phyloP scores from a whole-genome alignment of 2,797 vertebrate genomes.

The Lepus oiostolus region DNA sequence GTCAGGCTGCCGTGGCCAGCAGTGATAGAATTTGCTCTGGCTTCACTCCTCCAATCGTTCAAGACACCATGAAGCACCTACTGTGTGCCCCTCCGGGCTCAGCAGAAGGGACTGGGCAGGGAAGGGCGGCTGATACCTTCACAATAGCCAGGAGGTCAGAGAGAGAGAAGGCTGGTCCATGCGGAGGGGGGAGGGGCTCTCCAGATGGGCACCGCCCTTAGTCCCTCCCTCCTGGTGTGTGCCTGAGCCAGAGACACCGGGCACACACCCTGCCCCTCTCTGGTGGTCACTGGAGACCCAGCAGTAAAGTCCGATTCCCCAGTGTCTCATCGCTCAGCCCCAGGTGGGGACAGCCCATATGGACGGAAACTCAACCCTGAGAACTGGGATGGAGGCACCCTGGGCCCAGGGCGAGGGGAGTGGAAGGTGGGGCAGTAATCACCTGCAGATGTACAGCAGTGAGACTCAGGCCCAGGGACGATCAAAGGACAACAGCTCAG shows the following conservation, averaged over 20 bases:
- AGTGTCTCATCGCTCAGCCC: accelerated
- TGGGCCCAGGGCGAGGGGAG: neutral
- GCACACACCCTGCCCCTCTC: neutral
- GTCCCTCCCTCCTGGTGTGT: neutral
- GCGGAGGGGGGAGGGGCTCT: neutral
- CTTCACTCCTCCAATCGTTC: neutral
- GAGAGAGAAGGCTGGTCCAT: neutral
- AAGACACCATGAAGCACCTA: neutral
- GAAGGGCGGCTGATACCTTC: neutral
- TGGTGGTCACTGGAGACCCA: neutral
- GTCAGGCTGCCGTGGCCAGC: neutral
- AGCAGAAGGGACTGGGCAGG: neutral
- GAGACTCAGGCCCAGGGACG: neutral
- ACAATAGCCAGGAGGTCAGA: neutral
- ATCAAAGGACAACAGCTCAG: neutral
- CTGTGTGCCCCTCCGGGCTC: accelerated
- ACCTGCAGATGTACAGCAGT: accelerated
- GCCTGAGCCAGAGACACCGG: neutral
- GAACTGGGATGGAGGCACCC: neutral
- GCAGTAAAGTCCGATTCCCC: neutral
- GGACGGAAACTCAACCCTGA: neutral
- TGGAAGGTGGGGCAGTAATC: accelerated
- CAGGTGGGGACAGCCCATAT: neutral
- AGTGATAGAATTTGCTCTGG: neutral
- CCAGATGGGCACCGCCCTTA: accelerated